Evolutionary conservation across 2,113 vertebrate species (phyloP).

Genomic region (Coracopsis vasa): DNA sequence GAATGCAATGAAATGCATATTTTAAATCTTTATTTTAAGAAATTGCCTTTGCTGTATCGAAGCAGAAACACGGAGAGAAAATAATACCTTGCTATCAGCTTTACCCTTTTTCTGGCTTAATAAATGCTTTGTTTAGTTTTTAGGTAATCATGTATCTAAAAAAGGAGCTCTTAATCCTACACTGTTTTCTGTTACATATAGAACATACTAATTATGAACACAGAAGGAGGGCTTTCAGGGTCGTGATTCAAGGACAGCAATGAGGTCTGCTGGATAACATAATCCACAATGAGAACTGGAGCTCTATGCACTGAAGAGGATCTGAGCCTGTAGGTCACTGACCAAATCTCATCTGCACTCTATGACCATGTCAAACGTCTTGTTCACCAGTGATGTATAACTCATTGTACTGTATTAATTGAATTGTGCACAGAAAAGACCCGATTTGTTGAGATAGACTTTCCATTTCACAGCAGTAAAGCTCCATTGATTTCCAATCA

Average conservation of each 20-base stretch:
- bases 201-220: background rate
- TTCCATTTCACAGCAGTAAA: slow-evolving; percentile 21
- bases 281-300: background rate
- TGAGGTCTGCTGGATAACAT: background rate
- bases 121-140: background rate
- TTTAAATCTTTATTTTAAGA: background rate
- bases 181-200: background rate
- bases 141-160: background rate
- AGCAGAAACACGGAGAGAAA: background rate
- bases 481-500: slow-evolving; percentile 51
- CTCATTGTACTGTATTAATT: slow-evolving; percentile 39
- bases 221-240: background rate
- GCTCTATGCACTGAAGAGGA: background rate
- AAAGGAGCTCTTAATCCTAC: background rate
- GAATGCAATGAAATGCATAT: background rate
- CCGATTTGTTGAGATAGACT: background rate
- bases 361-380: slow-evolving; percentile 39
- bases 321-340: slow-evolving; percentile 23
- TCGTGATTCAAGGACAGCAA: background rate
- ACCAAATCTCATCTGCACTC: slow-evolving; percentile 10
- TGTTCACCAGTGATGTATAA: slow-evolving; percentile 23
- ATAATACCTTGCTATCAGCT: background rate
- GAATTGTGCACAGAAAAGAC: slow-evolving; percentile 8
- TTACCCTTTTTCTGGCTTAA: background rate
- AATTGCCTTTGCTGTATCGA: background rate